phyloP scores from a whole-genome alignment of 2,888 invertebrate species.

The Gastrophysa polygoni region DNA sequence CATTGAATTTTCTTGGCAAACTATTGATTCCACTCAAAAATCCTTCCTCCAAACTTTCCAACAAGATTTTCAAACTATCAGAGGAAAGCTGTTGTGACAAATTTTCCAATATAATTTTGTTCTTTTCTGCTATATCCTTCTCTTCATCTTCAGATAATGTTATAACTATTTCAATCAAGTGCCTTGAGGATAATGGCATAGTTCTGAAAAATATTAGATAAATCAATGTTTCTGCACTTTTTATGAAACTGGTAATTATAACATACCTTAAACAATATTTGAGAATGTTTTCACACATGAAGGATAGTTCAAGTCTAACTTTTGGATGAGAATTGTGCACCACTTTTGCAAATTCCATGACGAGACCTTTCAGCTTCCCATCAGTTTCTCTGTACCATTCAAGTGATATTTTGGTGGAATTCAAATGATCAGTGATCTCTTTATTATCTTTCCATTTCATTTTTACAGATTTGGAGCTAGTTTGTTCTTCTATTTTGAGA shows the following conservation, averaged over 20 bases:
- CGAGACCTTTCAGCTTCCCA: slow-evolving; percentile 62
- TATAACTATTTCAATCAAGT: slow-evolving; percentile 71
- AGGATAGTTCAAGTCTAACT: slow-evolving; percentile 68
- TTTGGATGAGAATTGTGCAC: slow-evolving; percentile 65
- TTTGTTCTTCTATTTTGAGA: not conserved
- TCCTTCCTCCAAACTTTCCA: slow-evolving; percentile 66
- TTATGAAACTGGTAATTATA: no score
- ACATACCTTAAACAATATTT: slow-evolving; percentile 66
- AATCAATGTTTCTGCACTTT: no score
- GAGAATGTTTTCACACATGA: slow-evolving; percentile 65
- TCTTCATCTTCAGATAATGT: slow-evolving; percentile 71
- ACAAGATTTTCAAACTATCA: slow-evolving; percentile 54
- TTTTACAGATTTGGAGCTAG: slow-evolving; percentile 7
- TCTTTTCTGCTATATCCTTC: slow-evolving; percentile 59
- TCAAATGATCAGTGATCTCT: slow-evolving; percentile 54
- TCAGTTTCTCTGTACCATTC: slow-evolving; percentile 68
- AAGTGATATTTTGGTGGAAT: slow-evolving; percentile 55
- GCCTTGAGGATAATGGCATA: slow-evolving; percentile 65
- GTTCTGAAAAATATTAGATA: slow-evolving; percentile 59
- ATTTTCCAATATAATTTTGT: slow-evolving; percentile 52
- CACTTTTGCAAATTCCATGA: slow-evolving; percentile 61
- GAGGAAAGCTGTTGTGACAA: slow-evolving; percentile 58
- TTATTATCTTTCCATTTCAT: slow-evolving; percentile 44
- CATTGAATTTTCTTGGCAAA: slow-evolving; percentile 71
- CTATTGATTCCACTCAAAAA: slow-evolving; percentile 65